Evolutionary conservation across 2,888 invertebrate species (phyloP).

Genomic region (Nomada goodeniana): DNA sequence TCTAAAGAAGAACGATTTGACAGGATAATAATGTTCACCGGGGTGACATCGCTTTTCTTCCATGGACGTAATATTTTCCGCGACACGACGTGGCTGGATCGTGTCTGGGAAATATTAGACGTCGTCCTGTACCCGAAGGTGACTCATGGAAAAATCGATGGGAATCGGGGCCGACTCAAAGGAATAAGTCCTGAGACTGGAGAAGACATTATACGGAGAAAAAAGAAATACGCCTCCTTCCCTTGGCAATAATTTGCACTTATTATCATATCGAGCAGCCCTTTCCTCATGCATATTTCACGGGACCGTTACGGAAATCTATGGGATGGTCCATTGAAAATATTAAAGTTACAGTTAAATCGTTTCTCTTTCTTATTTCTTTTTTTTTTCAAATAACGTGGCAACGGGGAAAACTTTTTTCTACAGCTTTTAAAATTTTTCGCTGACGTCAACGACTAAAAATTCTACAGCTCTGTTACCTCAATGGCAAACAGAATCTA

Average conservation of each 20-base stretch:
- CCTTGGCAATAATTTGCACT: slow-evolving; percentile 40
- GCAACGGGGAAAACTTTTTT: not conserved
- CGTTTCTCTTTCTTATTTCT: not conserved
- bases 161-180: slow-evolving; percentile 27
- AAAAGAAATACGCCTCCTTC: not conserved
- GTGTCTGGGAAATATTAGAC: slow-evolving; percentile 33
- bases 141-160: slow-evolving; percentile 42
- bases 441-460: slow-evolving; percentile 20
- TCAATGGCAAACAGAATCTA: slow-evolving; percentile 15
- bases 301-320: not conserved
- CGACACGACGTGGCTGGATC: not conserved
- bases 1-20: not conserved
- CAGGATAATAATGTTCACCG: slow-evolving; percentile 3
- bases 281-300: slow-evolving; percentile 8
- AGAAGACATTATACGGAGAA: slow-evolving; percentile 10
- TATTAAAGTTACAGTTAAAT: not conserved
- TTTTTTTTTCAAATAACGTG: not conserved
- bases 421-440: not conserved
- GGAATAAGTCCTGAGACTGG: slow-evolving; percentile 28
- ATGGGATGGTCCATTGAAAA: not conserved
- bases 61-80: slow-evolving; percentile 8
- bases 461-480: slow-evolving; percentile 3
- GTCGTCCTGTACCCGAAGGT: not conserved
- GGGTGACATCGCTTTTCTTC: not conserved
- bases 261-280: slow-evolving; percentile 50